Base-by-base conservation (phyloP, 2,113 vertebrate genomes). In the Sigmodon hispidus region DNA sequence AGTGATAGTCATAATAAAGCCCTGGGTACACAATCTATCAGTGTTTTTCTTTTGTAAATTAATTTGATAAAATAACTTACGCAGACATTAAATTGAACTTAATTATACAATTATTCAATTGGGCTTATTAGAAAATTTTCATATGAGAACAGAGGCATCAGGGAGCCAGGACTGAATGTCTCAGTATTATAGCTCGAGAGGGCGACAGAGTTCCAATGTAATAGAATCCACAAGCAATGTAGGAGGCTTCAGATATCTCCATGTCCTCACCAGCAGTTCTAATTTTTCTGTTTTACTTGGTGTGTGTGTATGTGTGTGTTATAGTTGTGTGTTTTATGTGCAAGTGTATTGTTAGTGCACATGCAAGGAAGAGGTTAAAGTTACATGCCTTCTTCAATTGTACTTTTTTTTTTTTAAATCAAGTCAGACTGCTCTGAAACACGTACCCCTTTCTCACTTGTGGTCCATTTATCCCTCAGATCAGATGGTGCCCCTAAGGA, bases 51-150 rank as follows among this genome's bases (percentile, higher is more conserved):
- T 86, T 86, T 57, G 72, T 22, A 80, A 57, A 69, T 89, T 76
- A 57, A 94, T 85, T 85, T 87, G 75, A 81, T 88, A 79, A 94
- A 91, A 81, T 52, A 76, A 65, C 15, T 43, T 76, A 48, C 36
- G 80, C 65, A 67, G 63, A 57, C 57, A 63, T 91, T 55, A 84
- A 77, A 90, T 43, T 93, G 76, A 93, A 95, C 52, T 76, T 31
- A 52, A 9, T 87, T 55, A 67, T 31, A 22, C 11, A 90, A 86
- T 36, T 34, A 63, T 86, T 92, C 22, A 12, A 17, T 83, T 72
- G 65, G 24, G 8, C 22, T 61, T 65, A 40, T n/a, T 91, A 31
- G 73, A 89, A 95, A 31, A 43, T 15, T 48, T 69, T 77, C 43
- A 34, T 1, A 5, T 52, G 59, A 80, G 31, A 55, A 59, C 50